These are phyloP conservation scores for Lycaon pictus DNA, from an alignment of 2,113 vertebrate genomes.

Conservation along the genomic window DNA sequence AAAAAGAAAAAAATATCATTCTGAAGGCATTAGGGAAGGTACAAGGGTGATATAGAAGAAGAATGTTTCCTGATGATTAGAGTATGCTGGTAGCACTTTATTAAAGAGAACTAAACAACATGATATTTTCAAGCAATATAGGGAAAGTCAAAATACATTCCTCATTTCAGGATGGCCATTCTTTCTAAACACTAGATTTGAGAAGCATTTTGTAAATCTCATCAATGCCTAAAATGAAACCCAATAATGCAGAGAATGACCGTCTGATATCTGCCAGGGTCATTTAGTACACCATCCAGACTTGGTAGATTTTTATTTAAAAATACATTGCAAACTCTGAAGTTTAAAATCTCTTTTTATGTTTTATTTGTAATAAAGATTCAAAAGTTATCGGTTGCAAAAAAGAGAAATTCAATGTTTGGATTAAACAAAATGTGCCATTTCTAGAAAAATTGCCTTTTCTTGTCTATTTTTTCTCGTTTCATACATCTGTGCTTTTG, in stretches of 20 bases:
- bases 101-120: not conserved
- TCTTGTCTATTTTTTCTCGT: conserved; percentile 34
- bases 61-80: not conserved
- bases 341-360: conserved; percentile 57
- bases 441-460: conserved; percentile 56
- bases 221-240: not conserved
- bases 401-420: conserved; percentile 63
- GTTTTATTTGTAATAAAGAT: conserved; percentile 23
- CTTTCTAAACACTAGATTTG: not conserved
- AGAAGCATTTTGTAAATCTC: not conserved
- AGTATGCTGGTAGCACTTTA: not conserved
- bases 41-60: not conserved
- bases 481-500: conserved; percentile 63
- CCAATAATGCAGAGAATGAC: not conserved
- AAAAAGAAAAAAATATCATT: not conserved
- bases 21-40: not conserved
- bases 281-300: not conserved
- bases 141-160: not conserved
- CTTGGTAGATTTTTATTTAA: not conserved
- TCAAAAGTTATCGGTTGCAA: conserved; percentile 53
- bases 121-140: not conserved
- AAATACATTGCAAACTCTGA: not conserved
- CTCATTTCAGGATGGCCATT: not conserved
- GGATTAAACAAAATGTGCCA: conserved; percentile 68
- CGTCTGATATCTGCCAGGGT: not conserved